Percentiles rank a stretch among this genome's conserved stretches.
Conservation (phyloP, 2,797 vertebrate species). For the Molothrus aeneus region DNA sequence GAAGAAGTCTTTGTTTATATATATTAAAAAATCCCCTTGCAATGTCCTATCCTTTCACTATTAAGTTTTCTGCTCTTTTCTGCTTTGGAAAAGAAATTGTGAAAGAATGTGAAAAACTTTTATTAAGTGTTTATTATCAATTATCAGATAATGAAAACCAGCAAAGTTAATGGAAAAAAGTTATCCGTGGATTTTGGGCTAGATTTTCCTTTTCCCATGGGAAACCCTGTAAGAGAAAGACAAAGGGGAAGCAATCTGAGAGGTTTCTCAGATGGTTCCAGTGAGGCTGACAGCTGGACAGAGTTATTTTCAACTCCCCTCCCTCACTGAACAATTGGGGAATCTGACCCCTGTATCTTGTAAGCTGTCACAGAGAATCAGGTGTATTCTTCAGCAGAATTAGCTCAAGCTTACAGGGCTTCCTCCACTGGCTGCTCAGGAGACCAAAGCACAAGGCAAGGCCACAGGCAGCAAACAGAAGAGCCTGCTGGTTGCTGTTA, state of each 20-base stretch:
- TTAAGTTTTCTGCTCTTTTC: neutral
- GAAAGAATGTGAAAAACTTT: conserved; percentile 31
- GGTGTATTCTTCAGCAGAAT: neutral
- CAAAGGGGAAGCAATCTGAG: neutral
- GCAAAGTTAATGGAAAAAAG: neutral
- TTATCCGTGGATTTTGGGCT: neutral
- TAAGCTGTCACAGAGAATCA: neutral
- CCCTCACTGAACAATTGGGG: accelerated
- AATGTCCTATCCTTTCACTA: neutral
- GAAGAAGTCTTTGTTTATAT: conserved; percentile 51
- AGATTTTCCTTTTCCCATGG: conserved; percentile 41
- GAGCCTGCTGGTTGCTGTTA: neutral
- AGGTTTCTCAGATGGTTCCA: neutral
- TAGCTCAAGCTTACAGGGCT: neutral
- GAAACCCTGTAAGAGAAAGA: neutral
- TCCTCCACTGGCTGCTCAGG: neutral
- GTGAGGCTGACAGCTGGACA: neutral
- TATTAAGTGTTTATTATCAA: conserved; percentile 40
- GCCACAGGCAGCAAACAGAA: neutral
- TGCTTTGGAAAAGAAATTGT: neutral
- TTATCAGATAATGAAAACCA: conserved; percentile 25
- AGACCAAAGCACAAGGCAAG: neutral
- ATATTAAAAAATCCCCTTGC: neutral
- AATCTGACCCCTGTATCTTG: neutral
- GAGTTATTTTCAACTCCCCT: neutral